These are phyloP conservation scores for Penaeus indicus DNA, from an alignment of 1,140 invertebrate species.

Conservation along the genomic window DNA sequence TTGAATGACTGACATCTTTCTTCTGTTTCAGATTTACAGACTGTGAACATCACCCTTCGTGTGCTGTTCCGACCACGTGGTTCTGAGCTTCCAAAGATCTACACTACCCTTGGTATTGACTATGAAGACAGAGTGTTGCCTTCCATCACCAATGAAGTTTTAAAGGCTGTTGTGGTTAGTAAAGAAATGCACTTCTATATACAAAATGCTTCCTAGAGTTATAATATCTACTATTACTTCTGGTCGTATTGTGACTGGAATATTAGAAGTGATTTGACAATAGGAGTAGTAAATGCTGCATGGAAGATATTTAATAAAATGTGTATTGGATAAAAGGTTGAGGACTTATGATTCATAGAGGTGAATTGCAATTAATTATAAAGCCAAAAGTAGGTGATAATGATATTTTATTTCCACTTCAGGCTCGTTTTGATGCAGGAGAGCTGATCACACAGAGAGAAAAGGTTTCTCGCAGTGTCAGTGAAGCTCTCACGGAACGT, in stretches of 20 bases:
- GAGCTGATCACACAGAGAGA: slow-evolving; percentile 99
- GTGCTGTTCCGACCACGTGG: slow-evolving; percentile 96
- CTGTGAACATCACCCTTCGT: slow-evolving; percentile 98
- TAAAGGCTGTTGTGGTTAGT: slow-evolving; percentile 92
- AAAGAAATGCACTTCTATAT: background rate
- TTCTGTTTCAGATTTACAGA: slow-evolving; percentile 90
- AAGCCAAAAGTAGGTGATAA: background rate
- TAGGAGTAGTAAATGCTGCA: too few species aligned
- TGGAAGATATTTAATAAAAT: too few species aligned
- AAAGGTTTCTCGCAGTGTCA: slow-evolving; percentile 94
- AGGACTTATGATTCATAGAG: background rate
- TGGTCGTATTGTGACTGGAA: too few species aligned
- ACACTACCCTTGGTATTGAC: slow-evolving; percentile 95
- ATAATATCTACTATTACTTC: too few species aligned
- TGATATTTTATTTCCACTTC: slow-evolving; percentile 10
- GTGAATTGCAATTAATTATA: background rate
- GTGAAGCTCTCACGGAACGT: slow-evolving; percentile 92
- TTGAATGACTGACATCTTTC: slow-evolving; percentile 66
- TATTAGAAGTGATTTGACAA: too few species aligned
- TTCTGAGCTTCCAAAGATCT: slow-evolving; percentile 90
- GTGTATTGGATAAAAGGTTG: too few species aligned
- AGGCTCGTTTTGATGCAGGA: slow-evolving; percentile 98
- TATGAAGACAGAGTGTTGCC: slow-evolving; percentile 99
- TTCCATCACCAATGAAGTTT: slow-evolving; percentile 98
- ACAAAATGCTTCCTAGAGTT: background rate